A percentile compares a stretch with the other conserved stretches of the same genome.
Evolutionary conservation across 2,888 invertebrate genomes (phyloP).

Genomic region (Gisinianus flammeolus): DNA sequence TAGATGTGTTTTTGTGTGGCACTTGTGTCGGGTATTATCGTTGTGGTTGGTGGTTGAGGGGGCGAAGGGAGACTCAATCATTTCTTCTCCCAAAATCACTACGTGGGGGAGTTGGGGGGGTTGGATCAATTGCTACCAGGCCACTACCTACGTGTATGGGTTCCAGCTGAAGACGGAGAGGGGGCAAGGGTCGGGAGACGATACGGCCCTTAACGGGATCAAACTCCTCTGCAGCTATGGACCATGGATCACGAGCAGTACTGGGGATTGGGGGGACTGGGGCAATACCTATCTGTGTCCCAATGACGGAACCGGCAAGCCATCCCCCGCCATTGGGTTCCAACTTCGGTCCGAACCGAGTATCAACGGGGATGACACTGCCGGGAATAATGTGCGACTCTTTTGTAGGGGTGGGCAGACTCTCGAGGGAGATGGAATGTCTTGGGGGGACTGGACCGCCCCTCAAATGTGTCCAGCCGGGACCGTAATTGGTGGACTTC

Average conservation of each 20-base stretch:
- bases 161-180: too few species aligned
- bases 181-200: slow-evolving; percentile 3
- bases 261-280: slow-evolving; percentile 22
- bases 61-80: too few species aligned
- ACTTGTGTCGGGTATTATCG: too few species aligned
- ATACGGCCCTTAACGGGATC: slow-evolving; percentile 32
- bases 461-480: slow-evolving; percentile 28
- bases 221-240: slow-evolving; percentile 21
- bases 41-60: too few species aligned
- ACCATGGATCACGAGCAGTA: slow-evolving; percentile 10
- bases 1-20: too few species aligned
- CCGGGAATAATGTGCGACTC: slow-evolving; percentile 23
- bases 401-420: slow-evolving; percentile 18
- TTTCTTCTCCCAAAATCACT: too few species aligned
- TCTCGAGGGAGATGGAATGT: slow-evolving; percentile 18
- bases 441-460: slow-evolving; percentile 35
- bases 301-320: too few species aligned
- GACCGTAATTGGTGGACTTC: slow-evolving; percentile 26
- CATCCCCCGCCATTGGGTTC: slow-evolving; percentile 31
- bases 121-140: too few species aligned
- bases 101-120: too few species aligned
- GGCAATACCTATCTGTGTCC: slow-evolving; percentile 31
- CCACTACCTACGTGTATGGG: too few species aligned
- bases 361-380: slow-evolving; percentile 21
- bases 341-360: slow-evolving; percentile 28